A percentile compares a stretch with the other conserved stretches of the same genome.
Conservation (phyloP, 2,888 invertebrate genomes). For the Torymus aiolomorphi region DNA sequence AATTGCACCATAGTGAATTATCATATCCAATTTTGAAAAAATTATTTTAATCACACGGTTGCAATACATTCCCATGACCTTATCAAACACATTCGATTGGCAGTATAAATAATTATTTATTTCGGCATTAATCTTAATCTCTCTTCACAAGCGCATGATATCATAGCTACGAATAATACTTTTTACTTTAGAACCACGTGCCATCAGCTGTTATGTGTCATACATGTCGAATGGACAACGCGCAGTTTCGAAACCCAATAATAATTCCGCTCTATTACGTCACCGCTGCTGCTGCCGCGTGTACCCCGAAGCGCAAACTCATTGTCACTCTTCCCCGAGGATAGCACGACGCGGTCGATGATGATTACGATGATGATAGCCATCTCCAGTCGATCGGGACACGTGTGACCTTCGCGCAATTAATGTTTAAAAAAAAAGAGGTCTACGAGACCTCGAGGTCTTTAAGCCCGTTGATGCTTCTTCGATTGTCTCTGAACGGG, state of each 20-base stretch:
- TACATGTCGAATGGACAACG: background rate
- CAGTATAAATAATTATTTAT: too few species aligned
- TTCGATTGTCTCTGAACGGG: slow-evolving; percentile 44
- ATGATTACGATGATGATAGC: slow-evolving; percentile 60
- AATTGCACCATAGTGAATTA: too few species aligned
- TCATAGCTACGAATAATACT: background rate
- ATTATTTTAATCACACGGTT: too few species aligned
- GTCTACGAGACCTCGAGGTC: slow-evolving; percentile 35
- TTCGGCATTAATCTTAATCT: too few species aligned
- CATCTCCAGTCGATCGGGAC: slow-evolving; percentile 65
- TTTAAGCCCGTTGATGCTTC: slow-evolving; percentile 46
- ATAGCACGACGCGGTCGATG: background rate
- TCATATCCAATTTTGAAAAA: too few species aligned
- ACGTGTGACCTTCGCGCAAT: slow-evolving; percentile 71
- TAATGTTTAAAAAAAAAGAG: slow-evolving; percentile 58
- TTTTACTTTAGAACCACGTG: background rate
- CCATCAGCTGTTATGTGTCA: background rate
- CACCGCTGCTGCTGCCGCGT: slow-evolving; percentile 64
- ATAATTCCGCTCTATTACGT: slow-evolving; percentile 64
- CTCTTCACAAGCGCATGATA: too few species aligned
- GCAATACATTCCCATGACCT: too few species aligned
- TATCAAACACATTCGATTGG: too few species aligned
- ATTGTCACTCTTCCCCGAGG: slow-evolving; percentile 59
- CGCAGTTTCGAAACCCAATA: slow-evolving; percentile 26
- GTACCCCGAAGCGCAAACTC: slow-evolving; percentile 56